Evolutionary conservation across 1,140 invertebrate genomes (phyloP), one percentile per base, ranked within the genome.

Genomic region (Bemisia tabaci): DNA sequence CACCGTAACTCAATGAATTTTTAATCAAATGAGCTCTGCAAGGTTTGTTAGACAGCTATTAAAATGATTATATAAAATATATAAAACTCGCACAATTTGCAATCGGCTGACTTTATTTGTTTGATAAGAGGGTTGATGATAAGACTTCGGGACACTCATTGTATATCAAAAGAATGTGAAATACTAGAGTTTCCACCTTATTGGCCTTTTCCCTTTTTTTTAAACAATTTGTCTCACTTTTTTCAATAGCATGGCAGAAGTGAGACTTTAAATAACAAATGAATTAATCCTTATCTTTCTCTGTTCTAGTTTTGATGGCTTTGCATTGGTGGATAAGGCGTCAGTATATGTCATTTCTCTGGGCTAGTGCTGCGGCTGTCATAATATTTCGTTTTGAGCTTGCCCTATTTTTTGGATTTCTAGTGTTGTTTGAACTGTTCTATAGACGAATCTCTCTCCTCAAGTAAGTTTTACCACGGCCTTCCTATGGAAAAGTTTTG

Each of bases 371-470:
- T 59, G 85, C 88, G 73, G 86, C 92, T 62, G 89, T 94, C 70
- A 83, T 98, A 69, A 86, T 98, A 74, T 98, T 98, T 77, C 83
- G 96, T 74, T 85, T 86, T 58, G 97, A 99, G 79, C 77, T 98
- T 33, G 85, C 86, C 17, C 80, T 97, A 72, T 84, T 97, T 60
- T 84, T 98, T 71, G 95, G 94, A 26, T 78, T 94, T 69, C 84
- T 98, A 70, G 78, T 97, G 33, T 77, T 96, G 2, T 83, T 89
- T 71, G 91, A 95, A 77, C 76, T 98, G 62, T 73, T 80, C 62
- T 77, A 77, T 63, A 73, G 75, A n/a, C 74, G 79, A 71, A 71
- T 89, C 70, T 76, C 74, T 72, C 64, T 82, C 65, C 33, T 74
- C 73, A 75, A 74, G 78, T 79, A 79, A 78, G 78, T 79, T 74